A percentile compares a stretch with the other conserved stretches of the same genome.
These are phyloP conservation scores for Noctua fimbriata DNA, from an alignment of 2,888 invertebrate genomes.

Conservation along the genomic window DNA sequence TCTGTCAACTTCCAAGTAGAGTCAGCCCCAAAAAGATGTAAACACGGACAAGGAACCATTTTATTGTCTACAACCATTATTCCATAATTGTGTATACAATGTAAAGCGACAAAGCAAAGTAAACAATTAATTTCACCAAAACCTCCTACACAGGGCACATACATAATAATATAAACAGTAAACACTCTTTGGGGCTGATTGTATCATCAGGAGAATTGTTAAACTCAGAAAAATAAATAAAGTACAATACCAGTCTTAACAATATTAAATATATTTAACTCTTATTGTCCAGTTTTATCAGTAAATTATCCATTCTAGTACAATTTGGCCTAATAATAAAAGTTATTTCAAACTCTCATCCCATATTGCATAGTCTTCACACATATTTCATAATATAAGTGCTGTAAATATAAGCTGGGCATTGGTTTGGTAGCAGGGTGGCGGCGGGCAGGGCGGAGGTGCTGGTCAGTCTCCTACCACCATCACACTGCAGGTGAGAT, in stretches of 20 bases:
- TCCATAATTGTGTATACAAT: neutral
- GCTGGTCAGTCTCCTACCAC: slow-evolving; percentile 80
- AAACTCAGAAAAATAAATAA: neutral
- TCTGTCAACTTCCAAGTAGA: neutral
- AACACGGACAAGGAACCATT: neutral
- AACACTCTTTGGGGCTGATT: neutral
- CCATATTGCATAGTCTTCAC: neutral
- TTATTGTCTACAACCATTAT: neutral
- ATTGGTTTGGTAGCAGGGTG: slow-evolving; percentile 84
- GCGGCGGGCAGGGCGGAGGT: slow-evolving; percentile 75
- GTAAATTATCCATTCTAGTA: neutral
- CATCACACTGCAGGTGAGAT: slow-evolving; percentile 87
- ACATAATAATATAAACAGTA: neutral
- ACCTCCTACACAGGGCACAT: neutral
- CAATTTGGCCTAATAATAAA: neutral
- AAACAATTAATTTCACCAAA: neutral
- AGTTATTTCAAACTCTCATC: neutral
- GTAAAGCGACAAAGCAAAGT: neutral
- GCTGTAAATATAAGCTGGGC: slow-evolving; percentile 75
- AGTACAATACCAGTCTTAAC: neutral
- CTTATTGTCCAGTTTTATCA: neutral
- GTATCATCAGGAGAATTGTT: neutral
- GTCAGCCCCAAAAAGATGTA: neutral
- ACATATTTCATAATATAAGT: slow-evolving; percentile 11
- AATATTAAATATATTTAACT: neutral